These are phyloP conservation scores for Brachionus asplanchnoidis DNA, from an alignment of 1,140 invertebrate genomes.

Conservation along the genomic window DNA sequence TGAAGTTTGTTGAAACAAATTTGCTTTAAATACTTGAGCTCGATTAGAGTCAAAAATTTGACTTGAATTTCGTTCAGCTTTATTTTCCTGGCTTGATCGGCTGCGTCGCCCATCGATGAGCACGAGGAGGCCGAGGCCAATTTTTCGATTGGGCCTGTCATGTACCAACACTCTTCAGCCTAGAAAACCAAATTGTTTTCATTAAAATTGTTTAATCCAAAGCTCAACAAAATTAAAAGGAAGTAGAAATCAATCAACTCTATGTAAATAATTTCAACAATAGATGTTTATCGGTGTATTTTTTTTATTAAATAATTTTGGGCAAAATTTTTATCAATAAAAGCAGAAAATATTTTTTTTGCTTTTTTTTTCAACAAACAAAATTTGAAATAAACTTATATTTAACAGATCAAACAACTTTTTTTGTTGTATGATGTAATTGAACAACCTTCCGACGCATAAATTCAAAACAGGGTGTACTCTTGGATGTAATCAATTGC, in stretches of 20 bases:
- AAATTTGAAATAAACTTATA: not conserved
- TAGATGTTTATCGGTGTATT: not conserved
- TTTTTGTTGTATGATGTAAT: not conserved
- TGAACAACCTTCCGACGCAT: not conserved
- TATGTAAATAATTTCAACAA: not conserved
- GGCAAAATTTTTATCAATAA: not conserved
- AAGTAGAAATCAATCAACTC: not conserved
- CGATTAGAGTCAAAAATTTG: slow-evolving; percentile 39
- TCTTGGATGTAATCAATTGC: not conserved
- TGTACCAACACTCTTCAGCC: slow-evolving; percentile 28
- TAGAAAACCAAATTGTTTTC: not conserved
- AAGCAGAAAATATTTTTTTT: not conserved
- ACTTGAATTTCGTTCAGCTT: slow-evolving; percentile 6
- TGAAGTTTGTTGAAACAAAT: slow-evolving; percentile 33
- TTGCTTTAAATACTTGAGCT: slow-evolving; percentile 34
- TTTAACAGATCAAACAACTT: too few species aligned
- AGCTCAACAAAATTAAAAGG: not conserved
- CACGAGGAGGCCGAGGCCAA: not conserved
- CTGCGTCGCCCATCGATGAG: not conserved
- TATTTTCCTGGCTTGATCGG: not conserved
- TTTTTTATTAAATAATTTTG: not conserved
- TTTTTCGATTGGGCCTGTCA: slow-evolving; percentile 2
- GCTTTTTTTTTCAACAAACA: not conserved
- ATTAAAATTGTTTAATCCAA: not conserved
- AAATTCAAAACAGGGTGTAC: not conserved